phyloP scores from a whole-genome alignment of 2,113 vertebrate species.

The Lethenteron reissneri region DNA sequence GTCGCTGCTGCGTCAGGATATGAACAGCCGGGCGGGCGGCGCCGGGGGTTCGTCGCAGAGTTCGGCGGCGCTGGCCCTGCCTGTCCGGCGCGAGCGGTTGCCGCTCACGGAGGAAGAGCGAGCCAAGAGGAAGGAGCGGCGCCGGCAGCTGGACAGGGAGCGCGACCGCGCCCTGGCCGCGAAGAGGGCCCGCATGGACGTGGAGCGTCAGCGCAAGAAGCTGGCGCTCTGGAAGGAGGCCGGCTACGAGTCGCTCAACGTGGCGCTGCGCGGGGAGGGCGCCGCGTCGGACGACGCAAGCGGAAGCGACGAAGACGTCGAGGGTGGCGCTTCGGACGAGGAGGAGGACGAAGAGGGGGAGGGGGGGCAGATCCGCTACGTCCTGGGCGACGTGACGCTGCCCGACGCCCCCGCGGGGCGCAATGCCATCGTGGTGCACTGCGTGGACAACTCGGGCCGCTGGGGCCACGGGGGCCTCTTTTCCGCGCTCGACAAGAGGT shows the following conservation, averaged over 20 bases:
- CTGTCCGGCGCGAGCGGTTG: no score
- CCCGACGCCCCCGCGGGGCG: conserved; percentile 31
- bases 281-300: not conserved
- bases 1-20: no score
- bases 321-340: conserved; percentile 22
- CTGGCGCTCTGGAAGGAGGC: conserved; percentile 1
- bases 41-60: no score
- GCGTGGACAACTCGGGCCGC: conserved; percentile 55
- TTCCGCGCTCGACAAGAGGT: conserved; percentile 48
- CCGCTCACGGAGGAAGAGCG: no score
- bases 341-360: conserved; percentile 18
- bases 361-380: conserved; percentile 27
- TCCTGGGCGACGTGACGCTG: conserved; percentile 65
- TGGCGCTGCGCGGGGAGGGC: not conserved
- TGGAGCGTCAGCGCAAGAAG: conserved; percentile 28
- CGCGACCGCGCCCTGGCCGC: no score
- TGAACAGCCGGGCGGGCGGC: no score
- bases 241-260: not conserved
- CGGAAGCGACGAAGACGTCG: conserved; percentile 25
- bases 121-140: no score
- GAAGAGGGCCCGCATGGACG: conserved; percentile 31
- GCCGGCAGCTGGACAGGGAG: no score
- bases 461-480: conserved; percentile 77
- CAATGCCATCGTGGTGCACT: conserved; percentile 60
- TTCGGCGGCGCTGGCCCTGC: no score